Evolutionary conservation across 1,140 invertebrate genomes (phyloP).

Genomic region (Tetragnatha versicolor): DNA sequence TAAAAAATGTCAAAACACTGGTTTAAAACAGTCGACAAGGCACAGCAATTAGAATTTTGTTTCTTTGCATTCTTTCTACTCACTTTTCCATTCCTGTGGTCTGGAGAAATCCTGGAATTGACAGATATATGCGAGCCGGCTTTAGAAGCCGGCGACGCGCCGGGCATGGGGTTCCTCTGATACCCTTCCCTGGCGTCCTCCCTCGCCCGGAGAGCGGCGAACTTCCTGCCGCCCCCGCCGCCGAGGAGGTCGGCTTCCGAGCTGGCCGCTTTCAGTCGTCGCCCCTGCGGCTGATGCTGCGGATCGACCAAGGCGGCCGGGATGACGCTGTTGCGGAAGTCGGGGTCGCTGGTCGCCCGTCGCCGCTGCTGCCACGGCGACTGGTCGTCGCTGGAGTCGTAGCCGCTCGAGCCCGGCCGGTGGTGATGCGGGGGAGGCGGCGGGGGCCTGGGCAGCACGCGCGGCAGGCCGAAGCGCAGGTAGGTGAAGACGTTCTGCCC

Average conservation of each 20-base stretch:
- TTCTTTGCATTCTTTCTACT: too few relatives aligned
- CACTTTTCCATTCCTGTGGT: slow-evolving; percentile 16
- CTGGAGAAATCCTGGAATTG: slow-evolving; percentile 52
- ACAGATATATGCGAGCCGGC: slow-evolving; percentile 58
- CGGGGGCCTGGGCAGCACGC: slow-evolving; percentile 83
- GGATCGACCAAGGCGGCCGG: slow-evolving; percentile 2
- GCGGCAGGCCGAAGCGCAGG: slow-evolving; percentile 88
- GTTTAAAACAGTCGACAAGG: too few relatives aligned
- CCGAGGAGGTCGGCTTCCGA: slow-evolving; percentile 76
- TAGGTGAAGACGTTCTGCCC: slow-evolving; percentile 90
- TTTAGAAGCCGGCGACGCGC: slow-evolving; percentile 40
- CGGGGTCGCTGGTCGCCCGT: slow-evolving; percentile 76
- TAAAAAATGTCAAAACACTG: too few relatives aligned
- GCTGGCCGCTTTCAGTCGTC: slow-evolving; percentile 57
- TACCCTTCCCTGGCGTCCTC: slow-evolving; percentile 43
- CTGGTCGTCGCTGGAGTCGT: slow-evolving; percentile 79
- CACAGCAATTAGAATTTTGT: too few relatives aligned
- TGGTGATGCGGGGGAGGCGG: neutral
- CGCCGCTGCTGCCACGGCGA: slow-evolving; percentile 55
- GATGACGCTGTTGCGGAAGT: slow-evolving; percentile 69
- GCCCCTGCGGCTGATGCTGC: slow-evolving; percentile 2
- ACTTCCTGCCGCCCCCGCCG: slow-evolving; percentile 24
- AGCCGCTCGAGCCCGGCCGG: slow-evolving; percentile 80
- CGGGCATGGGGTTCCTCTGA: slow-evolving; percentile 43
- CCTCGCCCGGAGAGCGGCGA: slow-evolving; percentile 55